A percentile compares a stretch with the other conserved stretches of the same genome.
These are phyloP conservation scores for Cardiocondyla obscurior DNA, from an alignment of 1,140 invertebrate species.

Conservation along the genomic window DNA sequence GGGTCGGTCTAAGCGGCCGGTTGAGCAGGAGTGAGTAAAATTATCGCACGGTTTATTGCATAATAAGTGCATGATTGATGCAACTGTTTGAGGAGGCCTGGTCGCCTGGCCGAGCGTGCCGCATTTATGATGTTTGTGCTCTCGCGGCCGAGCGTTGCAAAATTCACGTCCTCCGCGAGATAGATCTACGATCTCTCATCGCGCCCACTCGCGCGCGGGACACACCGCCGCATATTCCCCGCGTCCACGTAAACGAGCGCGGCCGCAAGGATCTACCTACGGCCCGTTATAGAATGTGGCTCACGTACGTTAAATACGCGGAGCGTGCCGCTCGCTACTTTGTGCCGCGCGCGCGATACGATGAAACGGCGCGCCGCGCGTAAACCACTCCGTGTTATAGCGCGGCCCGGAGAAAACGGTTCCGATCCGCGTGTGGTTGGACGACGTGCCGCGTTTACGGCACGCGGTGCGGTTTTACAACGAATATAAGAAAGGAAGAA, in stretches of 20 bases:
- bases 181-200: constrained; percentile 9
- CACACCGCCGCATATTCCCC: neutral
- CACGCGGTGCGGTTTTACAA: neutral
- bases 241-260: constrained; percentile 4
- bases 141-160: constrained; percentile 24
- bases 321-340: constrained; percentile 35
- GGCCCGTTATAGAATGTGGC: constrained; percentile 22
- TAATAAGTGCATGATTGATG: constrained; percentile 59
- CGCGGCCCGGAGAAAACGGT: constrained; percentile 15
- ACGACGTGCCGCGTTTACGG: constrained; percentile 53
- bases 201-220: constrained; percentile 25
- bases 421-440: constrained; percentile 29
- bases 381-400: constrained; percentile 25
- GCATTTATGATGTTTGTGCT: neutral
- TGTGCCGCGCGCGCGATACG: constrained; percentile 16
- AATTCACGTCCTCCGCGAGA: constrained; percentile 23
- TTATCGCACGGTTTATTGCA: constrained; percentile 47
- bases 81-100: constrained; percentile 30
- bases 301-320: constrained; percentile 55
- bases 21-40: constrained; percentile 55
- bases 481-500: no score
- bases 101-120: constrained; percentile 10
- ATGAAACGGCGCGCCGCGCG: neutral
- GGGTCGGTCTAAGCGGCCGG: neutral
- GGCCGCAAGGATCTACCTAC: neutral